Base-by-base conservation (phyloP, 2,797 vertebrate species). In the Ctenopoma multispine region DNA sequence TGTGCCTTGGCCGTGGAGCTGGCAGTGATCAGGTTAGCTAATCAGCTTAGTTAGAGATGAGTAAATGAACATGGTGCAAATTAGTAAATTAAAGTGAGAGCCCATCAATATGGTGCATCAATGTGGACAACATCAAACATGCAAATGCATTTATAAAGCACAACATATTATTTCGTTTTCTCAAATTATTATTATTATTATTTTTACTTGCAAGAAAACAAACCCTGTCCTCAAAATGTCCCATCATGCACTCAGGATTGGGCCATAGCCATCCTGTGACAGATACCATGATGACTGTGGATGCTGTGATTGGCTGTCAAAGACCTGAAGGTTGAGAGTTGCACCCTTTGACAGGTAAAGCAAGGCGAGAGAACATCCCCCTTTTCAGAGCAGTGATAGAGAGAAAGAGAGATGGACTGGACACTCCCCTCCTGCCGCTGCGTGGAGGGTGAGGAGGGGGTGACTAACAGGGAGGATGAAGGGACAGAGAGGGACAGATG, bases 261-360 rank as follows among this genome's bases (percentile, higher is more conserved):
- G 69, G 36, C 56, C 13, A 23, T 3, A 7, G 23, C 55, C 13
- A 8, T 12, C 48, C 40, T 48, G 0, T 20, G 41, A 8, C 24
- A 29, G 67, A 78, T 65, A 54, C 77, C 69, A 51, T 62, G 47
- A 61, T 7, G 23, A 82, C 71, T n/a, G 69, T 13, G 47, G 68
- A 67, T 1, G 29, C 49, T 67, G 60, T 54, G 63, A 80, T 49
- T 67, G 81, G 85, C 81, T 73, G 68, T 66, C 64, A 64, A 63
- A 83, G 77, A 79, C 67, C 41, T 48, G 59, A 79, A 68, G 78
- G 86, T 81, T 93, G 93, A 93, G 93, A 95, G 93, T 95, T 95
- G 94, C 93, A 95, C 92, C 93, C 94, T 94, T 91, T 72, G 63
- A 92, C 89, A 94, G 91, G 89, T 92, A 95, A 91, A 95, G 96